These are phyloP conservation scores for Trididemnum clinides DNA, from an alignment of 23 tunicate species.

Conservation along the genomic window DNA sequence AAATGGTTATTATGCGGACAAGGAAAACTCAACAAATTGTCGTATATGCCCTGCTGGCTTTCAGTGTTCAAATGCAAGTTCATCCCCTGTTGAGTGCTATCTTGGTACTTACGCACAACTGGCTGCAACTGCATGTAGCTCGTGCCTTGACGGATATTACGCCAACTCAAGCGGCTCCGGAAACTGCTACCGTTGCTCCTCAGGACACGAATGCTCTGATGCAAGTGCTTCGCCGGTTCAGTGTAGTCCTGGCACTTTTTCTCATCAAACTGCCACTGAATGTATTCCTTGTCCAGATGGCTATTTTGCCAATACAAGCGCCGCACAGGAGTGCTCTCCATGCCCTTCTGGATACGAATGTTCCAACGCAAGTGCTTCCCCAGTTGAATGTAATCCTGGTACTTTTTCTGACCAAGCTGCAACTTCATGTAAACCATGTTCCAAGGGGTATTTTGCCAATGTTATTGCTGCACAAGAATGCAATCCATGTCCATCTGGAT, in stretches of 20 bases:
- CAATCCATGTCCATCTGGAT: slow-evolving; percentile 42
- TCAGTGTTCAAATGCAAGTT: neutral
- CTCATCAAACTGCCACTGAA: neutral
- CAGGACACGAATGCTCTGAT: neutral
- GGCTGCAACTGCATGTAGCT: neutral
- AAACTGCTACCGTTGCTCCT: neutral
- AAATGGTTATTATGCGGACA: slow-evolving; percentile 43
- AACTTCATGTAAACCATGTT: slow-evolving; percentile 47
- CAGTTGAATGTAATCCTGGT: slow-evolving; percentile 47
- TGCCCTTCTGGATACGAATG: slow-evolving; percentile 31
- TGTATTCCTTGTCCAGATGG: slow-evolving; percentile 62
- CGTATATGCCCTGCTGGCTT: slow-evolving; percentile 5
- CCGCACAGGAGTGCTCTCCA: neutral
- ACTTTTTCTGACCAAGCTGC: slow-evolving; percentile 43
- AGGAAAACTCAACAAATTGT: neutral
- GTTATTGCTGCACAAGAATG: slow-evolving; percentile 1
- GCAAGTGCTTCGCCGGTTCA: neutral
- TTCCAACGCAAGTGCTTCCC: neutral
- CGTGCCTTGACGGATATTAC: slow-evolving; percentile 22
- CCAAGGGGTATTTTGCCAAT: slow-evolving; percentile 51
- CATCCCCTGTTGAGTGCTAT: neutral
- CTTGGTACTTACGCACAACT: neutral
- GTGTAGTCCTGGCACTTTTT: slow-evolving; percentile 43
- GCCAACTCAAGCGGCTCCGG: neutral
- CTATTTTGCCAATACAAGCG: slow-evolving; percentile 12